phyloP scores from a whole-genome alignment of 2,113 vertebrate genomes.

The Notechis scutatus region DNA sequence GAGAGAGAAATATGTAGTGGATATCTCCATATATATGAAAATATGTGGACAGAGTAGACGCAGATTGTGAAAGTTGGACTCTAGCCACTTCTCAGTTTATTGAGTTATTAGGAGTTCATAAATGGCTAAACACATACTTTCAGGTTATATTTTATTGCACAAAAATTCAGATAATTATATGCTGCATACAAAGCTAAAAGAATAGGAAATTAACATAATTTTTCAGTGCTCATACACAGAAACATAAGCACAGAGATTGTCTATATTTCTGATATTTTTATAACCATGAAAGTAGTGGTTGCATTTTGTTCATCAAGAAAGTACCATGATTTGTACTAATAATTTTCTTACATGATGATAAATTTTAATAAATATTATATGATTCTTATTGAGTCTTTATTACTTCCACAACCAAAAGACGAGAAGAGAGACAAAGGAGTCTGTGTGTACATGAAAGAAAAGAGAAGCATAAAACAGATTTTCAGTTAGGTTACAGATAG shows the following conservation, averaged over 20 bases:
- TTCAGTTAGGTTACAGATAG: neutral
- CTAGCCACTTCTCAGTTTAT: neutral
- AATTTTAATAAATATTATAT: neutral
- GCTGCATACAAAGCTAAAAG: neutral
- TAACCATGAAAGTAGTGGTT: neutral
- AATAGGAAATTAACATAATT: neutral
- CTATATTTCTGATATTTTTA: neutral
- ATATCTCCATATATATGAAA: neutral
- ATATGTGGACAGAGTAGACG: neutral
- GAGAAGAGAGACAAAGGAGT: neutral
- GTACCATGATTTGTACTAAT: neutral
- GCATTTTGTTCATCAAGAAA: conserved; percentile 15
- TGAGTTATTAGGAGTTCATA: neutral
- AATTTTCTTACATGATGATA: neutral
- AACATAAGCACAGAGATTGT: neutral
- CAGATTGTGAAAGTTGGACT: neutral
- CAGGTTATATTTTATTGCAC: neutral
- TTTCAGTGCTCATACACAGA: neutral
- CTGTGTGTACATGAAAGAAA: neutral
- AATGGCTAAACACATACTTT: neutral
- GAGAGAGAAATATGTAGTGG: neutral
- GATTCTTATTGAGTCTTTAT: conserved; percentile 5
- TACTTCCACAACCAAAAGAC: neutral
- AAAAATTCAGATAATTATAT: neutral
- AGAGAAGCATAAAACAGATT: neutral